phyloP scores from a whole-genome alignment of 2,113 vertebrate species.

The Catharus bicknelli region DNA sequence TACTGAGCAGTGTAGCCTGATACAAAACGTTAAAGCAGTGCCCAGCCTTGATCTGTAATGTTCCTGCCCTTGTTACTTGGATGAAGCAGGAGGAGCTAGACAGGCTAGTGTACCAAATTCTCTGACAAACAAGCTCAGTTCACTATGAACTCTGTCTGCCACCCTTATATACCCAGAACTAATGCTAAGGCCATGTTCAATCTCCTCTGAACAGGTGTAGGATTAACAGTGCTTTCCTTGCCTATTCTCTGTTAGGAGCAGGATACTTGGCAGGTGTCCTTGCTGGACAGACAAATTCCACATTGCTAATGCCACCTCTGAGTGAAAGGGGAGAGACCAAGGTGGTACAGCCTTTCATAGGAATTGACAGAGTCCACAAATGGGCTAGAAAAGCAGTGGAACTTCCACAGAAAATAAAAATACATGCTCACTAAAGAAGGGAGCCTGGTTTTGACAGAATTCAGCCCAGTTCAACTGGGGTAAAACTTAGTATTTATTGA shows the following conservation, averaged over 20 bases:
- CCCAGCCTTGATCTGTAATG: not conserved
- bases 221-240: not conserved
- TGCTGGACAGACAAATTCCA: not conserved
- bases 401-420: not conserved
- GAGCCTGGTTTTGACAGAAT: not conserved
- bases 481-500: slow-evolving; percentile 50
- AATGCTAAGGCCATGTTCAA: not conserved
- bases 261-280: not conserved
- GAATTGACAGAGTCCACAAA: not conserved
- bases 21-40: not conserved
- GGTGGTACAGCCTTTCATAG: not conserved
- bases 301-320: not conserved
- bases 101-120: not conserved
- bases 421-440: not conserved
- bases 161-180: not conserved
- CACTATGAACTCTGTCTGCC: not conserved
- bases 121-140: not conserved
- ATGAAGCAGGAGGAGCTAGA: not conserved
- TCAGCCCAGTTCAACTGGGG: not conserved
- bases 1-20: not conserved
- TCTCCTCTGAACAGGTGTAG: not conserved
- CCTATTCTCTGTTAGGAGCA: not conserved
- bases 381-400: not conserved
- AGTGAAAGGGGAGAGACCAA: not conserved
- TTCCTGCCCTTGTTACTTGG: not conserved